These are phyloP conservation scores for Aegotheles bennettii DNA, from an alignment of 2,113 vertebrate species.

Conservation along the genomic window DNA sequence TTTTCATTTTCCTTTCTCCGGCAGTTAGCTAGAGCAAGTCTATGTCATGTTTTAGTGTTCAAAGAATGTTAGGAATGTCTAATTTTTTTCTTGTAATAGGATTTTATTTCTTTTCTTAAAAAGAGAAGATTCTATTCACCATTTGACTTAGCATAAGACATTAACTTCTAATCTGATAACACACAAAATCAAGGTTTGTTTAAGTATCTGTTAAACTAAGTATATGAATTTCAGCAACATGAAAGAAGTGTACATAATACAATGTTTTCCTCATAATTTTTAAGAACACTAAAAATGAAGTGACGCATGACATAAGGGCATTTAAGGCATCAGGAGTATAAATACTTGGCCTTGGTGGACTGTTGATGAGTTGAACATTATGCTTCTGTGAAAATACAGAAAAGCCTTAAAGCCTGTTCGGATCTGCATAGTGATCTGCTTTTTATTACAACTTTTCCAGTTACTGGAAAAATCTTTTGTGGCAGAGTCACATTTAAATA, in stretches of 20 bases:
- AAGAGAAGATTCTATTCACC: not conserved
- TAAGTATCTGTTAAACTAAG: not conserved
- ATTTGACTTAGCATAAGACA: not conserved
- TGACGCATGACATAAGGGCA: not conserved
- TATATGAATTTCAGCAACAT: not conserved
- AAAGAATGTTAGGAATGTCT: not conserved
- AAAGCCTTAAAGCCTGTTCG: not conserved
- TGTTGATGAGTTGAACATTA: not conserved
- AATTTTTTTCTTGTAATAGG: not conserved
- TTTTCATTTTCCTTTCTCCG: not conserved
- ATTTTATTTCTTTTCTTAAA: not conserved
- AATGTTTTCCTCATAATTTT: not conserved
- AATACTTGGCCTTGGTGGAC: not conserved
- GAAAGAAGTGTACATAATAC: not conserved
- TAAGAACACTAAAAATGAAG: not conserved
- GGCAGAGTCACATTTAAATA: not conserved
- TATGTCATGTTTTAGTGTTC: not conserved
- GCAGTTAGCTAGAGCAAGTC: not conserved
- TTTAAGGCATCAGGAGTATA: not conserved
- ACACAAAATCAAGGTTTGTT: not conserved
- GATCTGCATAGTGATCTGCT: not conserved
- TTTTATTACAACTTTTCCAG: not conserved
- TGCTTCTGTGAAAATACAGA: not conserved
- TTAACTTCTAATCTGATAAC: not conserved
- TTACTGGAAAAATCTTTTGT: not conserved